Percentiles rank a stretch among this genome's conserved stretches.
Conservation (phyloP, 2,113 vertebrate genomes). For the Tyrannus savana region DNA sequence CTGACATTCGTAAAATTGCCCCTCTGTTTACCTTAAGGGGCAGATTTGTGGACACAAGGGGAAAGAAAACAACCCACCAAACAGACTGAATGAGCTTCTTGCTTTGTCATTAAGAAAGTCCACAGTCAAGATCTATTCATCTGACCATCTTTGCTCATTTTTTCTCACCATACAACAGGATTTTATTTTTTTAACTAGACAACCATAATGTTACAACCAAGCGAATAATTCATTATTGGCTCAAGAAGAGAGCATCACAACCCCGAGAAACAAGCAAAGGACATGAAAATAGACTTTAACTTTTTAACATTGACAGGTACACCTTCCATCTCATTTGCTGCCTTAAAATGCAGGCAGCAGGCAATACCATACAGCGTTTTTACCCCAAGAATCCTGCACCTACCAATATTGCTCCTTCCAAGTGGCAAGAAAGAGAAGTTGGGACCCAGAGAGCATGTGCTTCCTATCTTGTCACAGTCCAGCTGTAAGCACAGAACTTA, state of each 20-base stretch:
- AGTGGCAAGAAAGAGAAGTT: neutral
- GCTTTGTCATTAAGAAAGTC: neutral
- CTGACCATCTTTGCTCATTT: neutral
- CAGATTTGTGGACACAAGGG: neutral
- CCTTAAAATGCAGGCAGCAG: neutral
- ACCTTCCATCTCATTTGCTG: neutral
- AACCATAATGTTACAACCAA: neutral
- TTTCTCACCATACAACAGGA: neutral
- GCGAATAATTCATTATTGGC: neutral
- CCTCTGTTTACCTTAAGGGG: neutral
- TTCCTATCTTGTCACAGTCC: neutral
- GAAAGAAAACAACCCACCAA: too few relatives aligned
- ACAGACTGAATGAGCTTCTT: neutral
- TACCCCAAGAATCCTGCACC: neutral
- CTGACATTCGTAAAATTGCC: neutral
- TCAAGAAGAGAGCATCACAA: neutral
- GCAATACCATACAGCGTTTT: neutral
- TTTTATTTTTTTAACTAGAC: neutral
- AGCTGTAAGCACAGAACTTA: neutral
- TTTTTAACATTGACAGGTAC: neutral
- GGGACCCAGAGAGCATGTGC: neutral
- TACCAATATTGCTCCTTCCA: neutral
- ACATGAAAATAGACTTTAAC: neutral
- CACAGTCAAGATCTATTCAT: neutral
- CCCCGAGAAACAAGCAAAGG: neutral